Conservation (phyloP, 2,888 invertebrate species). For the Xestia rhomboidea region DNA sequence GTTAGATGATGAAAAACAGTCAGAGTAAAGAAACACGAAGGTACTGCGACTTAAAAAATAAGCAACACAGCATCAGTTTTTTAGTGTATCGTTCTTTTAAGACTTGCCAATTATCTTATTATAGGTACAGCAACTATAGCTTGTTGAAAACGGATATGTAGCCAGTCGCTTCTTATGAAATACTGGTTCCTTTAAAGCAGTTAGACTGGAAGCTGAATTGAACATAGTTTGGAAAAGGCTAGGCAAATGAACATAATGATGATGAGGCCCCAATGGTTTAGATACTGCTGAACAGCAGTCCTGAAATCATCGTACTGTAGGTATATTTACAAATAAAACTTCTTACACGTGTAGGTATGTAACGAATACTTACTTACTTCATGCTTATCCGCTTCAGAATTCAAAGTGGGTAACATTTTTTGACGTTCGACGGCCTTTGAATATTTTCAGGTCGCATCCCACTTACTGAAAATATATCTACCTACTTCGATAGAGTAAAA, state of each 20-base stretch:
- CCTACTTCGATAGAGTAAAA: neutral
- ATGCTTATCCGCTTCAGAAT: neutral
- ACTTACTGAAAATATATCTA: constrained; percentile 6
- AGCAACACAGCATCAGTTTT: neutral
- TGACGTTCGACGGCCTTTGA: neutral
- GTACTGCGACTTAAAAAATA: neutral
- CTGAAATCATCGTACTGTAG: neutral
- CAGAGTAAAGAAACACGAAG: neutral
- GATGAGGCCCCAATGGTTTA: neutral
- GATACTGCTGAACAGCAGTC: neutral
- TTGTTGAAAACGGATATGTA: neutral
- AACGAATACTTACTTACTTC: neutral
- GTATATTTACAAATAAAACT: neutral
- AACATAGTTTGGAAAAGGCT: neutral
- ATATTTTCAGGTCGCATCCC: neutral
- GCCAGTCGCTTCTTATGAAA: too few species aligned
- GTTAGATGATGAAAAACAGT: neutral
- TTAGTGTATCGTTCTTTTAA: too few species aligned
- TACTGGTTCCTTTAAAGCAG: too few species aligned
- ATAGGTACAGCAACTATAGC: neutral
- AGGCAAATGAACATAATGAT: neutral
- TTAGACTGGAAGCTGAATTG: too few species aligned
- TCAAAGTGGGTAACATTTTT: constrained; percentile 1
- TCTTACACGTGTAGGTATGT: neutral
- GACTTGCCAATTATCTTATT: neutral